Conservation (phyloP, 2,888 invertebrate species). For the Drosophila kuntzei region DNA sequence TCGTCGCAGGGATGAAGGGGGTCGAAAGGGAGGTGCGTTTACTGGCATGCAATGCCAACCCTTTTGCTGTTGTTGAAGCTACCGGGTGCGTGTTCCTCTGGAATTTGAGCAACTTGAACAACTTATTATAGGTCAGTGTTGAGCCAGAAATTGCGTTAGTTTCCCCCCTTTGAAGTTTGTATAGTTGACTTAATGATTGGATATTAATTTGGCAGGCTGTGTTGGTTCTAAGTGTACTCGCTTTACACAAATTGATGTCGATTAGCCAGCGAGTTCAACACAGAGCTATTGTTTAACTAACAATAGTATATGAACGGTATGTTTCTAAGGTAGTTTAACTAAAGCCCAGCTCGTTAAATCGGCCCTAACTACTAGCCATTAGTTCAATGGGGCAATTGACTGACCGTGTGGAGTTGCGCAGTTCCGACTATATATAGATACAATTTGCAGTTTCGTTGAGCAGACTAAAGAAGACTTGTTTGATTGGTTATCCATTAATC, state of each 20-base stretch:
- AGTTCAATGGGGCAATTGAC: constrained; percentile 40
- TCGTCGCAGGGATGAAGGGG: background rate
- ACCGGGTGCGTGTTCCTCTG: constrained; percentile 50
- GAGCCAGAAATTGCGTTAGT: constrained; percentile 39
- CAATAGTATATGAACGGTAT: constrained; percentile 33
- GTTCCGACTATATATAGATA: constrained; percentile 18
- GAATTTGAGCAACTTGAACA: constrained; percentile 36
- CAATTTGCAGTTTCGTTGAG: constrained; percentile 22
- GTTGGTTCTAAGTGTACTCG: constrained; percentile 14
- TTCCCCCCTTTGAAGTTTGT: constrained; percentile 23
- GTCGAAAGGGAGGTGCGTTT: constrained; percentile 19
- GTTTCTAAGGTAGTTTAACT: constrained; percentile 45
- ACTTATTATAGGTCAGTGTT: constrained; percentile 67
- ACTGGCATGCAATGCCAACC: constrained; percentile 56
- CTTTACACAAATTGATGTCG: constrained; percentile 68
- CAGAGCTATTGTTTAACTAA: constrained; percentile 54
- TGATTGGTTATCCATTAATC: constrained; percentile 25
- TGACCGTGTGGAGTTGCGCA: background rate
- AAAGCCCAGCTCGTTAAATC: constrained; percentile 42
- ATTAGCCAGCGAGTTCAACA: constrained; percentile 47
- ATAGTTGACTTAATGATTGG: constrained; percentile 71
- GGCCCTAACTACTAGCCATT: constrained; percentile 43
- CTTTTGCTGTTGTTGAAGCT: constrained; percentile 55
- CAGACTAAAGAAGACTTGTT: constrained; percentile 10
- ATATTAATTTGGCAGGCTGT: constrained; percentile 69